Percentiles rank a stretch among this genome's conserved stretches.
Conservation (phyloP, 1,140 invertebrate genomes). For the Ceratina japonica region DNA sequence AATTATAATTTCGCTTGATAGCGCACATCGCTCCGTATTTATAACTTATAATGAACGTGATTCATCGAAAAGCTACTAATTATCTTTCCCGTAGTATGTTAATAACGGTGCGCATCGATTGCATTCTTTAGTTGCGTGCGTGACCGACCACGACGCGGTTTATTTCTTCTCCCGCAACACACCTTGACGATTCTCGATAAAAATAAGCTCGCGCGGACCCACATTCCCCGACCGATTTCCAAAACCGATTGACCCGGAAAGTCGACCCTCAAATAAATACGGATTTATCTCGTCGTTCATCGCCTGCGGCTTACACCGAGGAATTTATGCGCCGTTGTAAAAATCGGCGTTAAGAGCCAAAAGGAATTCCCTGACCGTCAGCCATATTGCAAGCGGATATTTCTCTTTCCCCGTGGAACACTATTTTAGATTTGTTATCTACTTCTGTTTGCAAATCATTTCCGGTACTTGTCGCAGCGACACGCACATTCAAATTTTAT, state of each 20-base stretch:
- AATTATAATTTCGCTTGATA: neutral
- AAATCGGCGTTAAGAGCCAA: neutral
- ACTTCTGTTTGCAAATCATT: conserved; percentile 26
- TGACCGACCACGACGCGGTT: neutral
- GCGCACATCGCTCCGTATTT: neutral
- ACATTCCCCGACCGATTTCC: conserved; percentile 33
- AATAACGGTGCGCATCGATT: conserved; percentile 31
- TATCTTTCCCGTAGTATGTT: neutral
- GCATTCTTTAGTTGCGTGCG: conserved; percentile 21
- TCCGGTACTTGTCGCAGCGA: conserved; percentile 18
- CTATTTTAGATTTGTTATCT: neutral
- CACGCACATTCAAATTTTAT: neutral
- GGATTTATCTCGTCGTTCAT: conserved; percentile 21
- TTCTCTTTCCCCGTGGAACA: neutral
- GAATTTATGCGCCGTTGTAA: conserved; percentile 26
- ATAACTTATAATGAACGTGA: neutral
- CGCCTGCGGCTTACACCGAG: neutral
- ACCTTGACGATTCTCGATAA: conserved; percentile 5
- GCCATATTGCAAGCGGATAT: neutral
- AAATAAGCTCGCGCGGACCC: conserved; percentile 24
- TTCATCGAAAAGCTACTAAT: neutral
- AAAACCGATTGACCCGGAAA: conserved; percentile 25
- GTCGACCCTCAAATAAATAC: conserved; percentile 25
- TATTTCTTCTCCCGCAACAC: conserved; percentile 23
- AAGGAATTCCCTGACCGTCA: neutral